Base-by-base conservation (phyloP, 2,113 vertebrate genomes). In the Sapajus apella region DNA sequence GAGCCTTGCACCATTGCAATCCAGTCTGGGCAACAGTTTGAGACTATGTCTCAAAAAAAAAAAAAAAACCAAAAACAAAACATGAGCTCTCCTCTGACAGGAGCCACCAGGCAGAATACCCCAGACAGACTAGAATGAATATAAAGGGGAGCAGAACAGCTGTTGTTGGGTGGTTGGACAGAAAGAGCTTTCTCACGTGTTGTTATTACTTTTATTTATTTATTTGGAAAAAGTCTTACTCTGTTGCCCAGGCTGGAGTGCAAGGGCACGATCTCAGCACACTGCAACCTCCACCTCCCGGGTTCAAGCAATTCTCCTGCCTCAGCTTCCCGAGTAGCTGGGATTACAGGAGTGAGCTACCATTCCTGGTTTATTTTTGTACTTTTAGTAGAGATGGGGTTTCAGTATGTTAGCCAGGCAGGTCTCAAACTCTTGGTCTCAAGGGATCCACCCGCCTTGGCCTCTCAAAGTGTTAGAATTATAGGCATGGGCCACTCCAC, bases 131-230 rank as follows among this genome's bases (percentile, higher is more conserved):
- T 3, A 10, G n/a, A 55, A 6, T 7, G n/a, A 55, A 5, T 7
- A 25, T 30, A 7, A 11, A 47, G 52, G 12, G 5, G 17, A 32
- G 40, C 14, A 7, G n/a, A 32, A 43, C n/a, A 21, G 70, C 98
- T 97, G 94, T 94, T 85, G 93, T 92, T 90, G 81, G 93, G 8
- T 14, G 14, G 16, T 23, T 32, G 37, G 55, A 40, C 50, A 12
- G 9, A 35, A 30, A 18, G 52, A 21, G 5, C 13, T 91, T 90
- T 55, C 37, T 50, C 27, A 21, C 12, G 8, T 56, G 3, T 76
- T 96, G 68, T 25, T n/a, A 13, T 37, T 18, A 21, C 79, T 52
- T 25, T 66, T 55, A 50, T 30, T 47, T 10, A 64, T 64, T 32
- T 64, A 64, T 64, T 64, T 64, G 27, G 61, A 64, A 12, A 35